A percentile compares a stretch with the other conserved stretches of the same genome.
phyloP scores from a whole-genome alignment of 2,113 vertebrate species.

The Cichladusa arquata region DNA sequence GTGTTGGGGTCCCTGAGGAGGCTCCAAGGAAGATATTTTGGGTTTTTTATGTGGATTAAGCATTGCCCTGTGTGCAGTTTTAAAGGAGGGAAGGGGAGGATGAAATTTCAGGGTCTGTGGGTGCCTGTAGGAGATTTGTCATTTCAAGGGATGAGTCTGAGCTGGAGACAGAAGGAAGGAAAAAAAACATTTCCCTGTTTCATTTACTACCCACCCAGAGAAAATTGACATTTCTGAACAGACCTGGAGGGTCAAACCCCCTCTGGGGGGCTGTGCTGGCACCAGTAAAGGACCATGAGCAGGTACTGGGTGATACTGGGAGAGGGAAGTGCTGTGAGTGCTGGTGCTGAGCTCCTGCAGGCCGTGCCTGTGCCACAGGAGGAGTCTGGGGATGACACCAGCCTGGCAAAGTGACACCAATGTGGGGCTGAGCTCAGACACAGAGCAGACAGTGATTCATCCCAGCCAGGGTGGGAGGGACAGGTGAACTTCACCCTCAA shows the following conservation, averaged over 20 bases:
- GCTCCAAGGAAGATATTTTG: not conserved
- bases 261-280: not conserved
- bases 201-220: not conserved
- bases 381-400: rapidly evolving
- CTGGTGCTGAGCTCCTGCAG: not conserved
- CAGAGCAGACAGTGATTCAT: not conserved
- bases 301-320: not conserved
- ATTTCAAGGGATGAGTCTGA: not conserved
- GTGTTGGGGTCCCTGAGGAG: not conserved
- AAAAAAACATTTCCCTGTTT: not conserved
- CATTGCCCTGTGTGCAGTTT: not conserved
- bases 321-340: not conserved
- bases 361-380: not conserved
- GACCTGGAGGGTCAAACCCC: not conserved
- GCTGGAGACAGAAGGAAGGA: not conserved
- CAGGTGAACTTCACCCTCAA: not conserved
- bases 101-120: not conserved
- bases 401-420: not conserved
- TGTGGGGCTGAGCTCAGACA: not conserved
- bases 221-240: rapidly evolving
- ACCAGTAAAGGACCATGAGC: not conserved
- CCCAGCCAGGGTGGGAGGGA: not conserved
- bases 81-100: not conserved
- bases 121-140: not conserved
- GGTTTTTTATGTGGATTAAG: not conserved